Base-by-base conservation (phyloP, 1,140 invertebrate genomes). In the Brachionus rotundiformis region DNA sequence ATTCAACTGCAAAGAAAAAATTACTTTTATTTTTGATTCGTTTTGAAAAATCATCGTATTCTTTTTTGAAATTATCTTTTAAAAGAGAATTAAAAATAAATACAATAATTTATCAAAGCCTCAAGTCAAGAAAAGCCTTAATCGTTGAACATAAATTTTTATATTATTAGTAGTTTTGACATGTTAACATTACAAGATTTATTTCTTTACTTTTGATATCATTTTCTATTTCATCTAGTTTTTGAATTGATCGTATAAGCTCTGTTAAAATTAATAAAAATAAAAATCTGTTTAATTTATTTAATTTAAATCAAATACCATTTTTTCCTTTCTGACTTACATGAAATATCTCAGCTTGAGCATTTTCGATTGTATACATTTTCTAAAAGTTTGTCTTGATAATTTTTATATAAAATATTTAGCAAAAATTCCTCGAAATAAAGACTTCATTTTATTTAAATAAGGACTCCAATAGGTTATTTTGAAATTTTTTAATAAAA, bases 221-320 rank as follows among this genome's bases (percentile, higher is more conserved):
- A 47, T 47, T 47, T 47, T 47, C n/a, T 47, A 47, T 47, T 47
- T 47, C 44, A 47, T 47, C 44, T 47, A 47, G 44, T n/a, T 47
- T 47, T n/a, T 47, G 44, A 47, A 47, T 47, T 47, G 44, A 47
- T 47, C 44, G 11, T 47, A n/a, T n/a, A n/a, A 47, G n/a, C n/a
- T 47, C 44, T 47, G 11, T 1, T 10, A 39, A 47, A 47, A 16
- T 5, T 36, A 36, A 8, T 5, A n/a, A 47, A 47, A 47, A n/a
- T 47, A n/a, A 47, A 47, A 1, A 5, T n/a, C n/a, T 16, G 11
- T 13, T 47, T 13, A n/a, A 47, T 1, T 47, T 47, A n/a, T 47
- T 16, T 47, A n/a, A 47, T 47, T 47, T 47, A 47, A 47, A 47
- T 47, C 44, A 47, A 16, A 47, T 47, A 47, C 44, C 44, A 5